Base-by-base conservation (phyloP, 2,113 vertebrate species). In the Propithecus coquereli region DNA sequence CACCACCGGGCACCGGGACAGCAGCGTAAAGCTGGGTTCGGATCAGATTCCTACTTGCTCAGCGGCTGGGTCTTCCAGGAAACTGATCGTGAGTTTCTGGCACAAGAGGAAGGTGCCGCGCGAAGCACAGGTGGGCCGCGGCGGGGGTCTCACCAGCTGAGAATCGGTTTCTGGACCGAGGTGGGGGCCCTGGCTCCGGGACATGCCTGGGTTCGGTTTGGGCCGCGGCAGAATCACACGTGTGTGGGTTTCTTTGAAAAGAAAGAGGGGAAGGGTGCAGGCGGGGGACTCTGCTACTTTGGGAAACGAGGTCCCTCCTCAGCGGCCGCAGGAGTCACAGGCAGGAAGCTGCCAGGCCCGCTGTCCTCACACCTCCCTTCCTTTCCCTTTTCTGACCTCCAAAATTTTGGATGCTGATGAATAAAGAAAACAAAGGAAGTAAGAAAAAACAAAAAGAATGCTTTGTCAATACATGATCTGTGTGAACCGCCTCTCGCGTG, bases 71-170 rank as follows among this genome's bases (percentile, higher is more conserved):
- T 76, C 77, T 57, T 81, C 77, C n/a, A 40, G 85, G n/a, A 16
- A 8, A 25, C 23, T 0, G 25, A 6, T 30, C 25, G 0, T 6
- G 14, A 2, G 30, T 34, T 83, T 52, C 22, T 30, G 90, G 68
- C 40, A 16, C 16, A 6, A 6, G 18, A 66, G 50, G 11, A 47
- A 1, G 6, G 1, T 8, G 32, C 50, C 8, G 57, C 43, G n/a
- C 43, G 14, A 65, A 7, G 22, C 6, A 1, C 76, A 82, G 66
- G 76, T 37, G 90, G 3, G 14, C 76, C 30, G 4, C 14, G 5
- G 0, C 2, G 54, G 23, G 12, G 47, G 3, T 0, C 23, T 30
- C 10, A 0, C 37, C 0, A 1, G 34, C 37, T 6, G 84, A n/a
- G 84, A 59, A 27, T 3, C 5, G 16, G 32, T 6, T 66, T 37